Percentiles rank a stretch among this genome's conserved stretches.
These are phyloP conservation scores for Odontamblyopus lacepedii DNA, from an alignment of 2,797 vertebrate genomes.

Conservation along the genomic window DNA sequence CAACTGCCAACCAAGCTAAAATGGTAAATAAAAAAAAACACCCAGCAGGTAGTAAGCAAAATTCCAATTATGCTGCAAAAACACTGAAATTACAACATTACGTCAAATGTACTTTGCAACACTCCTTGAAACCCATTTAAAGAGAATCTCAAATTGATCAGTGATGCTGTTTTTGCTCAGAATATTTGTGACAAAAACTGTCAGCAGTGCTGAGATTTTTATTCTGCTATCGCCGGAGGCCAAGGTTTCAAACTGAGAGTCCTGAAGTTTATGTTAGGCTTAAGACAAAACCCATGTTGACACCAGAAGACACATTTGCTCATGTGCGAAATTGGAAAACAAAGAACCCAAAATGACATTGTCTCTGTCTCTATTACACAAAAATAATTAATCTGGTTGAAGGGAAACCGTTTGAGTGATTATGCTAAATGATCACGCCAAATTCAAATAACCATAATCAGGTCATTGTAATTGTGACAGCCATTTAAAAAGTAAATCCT, in stretches of 20 bases:
- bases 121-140: not conserved
- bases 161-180: not conserved
- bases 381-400: conserved; percentile 5
- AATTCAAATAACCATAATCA: not conserved
- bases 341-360: not conserved
- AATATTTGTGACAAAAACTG: conserved; percentile 6
- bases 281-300: not conserved
- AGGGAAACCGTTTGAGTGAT: not conserved
- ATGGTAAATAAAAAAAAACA: not conserved
- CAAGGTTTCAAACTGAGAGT: not conserved
- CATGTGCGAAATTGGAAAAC: not conserved
- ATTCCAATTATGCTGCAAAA: not conserved
- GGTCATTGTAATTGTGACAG: conserved; percentile 12
- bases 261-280: not conserved
- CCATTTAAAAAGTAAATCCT: conserved; percentile 9
- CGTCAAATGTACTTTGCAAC: not conserved
- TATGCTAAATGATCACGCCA: conserved; percentile 9
- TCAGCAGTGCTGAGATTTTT: not conserved
- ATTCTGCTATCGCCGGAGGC: not conserved
- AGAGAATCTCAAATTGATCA: not conserved
- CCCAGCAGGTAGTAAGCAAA: not conserved
- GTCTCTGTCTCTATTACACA: not conserved
- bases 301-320: conserved; percentile 3
- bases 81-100: not conserved
- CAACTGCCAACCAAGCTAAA: too few species aligned